Percentiles rank a stretch among this genome's conserved stretches.
phyloP scores from a whole-genome alignment of 2,113 vertebrate genomes.

The Aspidoscelis tigris region DNA sequence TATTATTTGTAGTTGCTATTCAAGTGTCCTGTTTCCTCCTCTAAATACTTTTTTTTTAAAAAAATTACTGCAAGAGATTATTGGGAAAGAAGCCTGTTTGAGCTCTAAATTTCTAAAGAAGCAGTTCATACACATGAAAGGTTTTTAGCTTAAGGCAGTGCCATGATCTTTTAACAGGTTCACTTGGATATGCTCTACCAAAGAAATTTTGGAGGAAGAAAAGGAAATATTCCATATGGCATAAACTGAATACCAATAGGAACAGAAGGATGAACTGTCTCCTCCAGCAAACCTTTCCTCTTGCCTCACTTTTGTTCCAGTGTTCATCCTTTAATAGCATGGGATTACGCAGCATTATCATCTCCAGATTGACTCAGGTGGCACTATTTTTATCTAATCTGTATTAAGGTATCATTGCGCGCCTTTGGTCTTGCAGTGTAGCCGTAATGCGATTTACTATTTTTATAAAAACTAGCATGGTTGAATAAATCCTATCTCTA shows the following conservation, averaged over 20 bases:
- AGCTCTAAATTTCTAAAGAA: not conserved
- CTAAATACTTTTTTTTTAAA: not conserved
- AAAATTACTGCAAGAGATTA: not conserved
- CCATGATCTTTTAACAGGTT: not conserved
- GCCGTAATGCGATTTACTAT: slow-evolving; percentile 78
- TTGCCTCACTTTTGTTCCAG: slow-evolving; percentile 61
- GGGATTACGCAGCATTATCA: slow-evolving; percentile 67
- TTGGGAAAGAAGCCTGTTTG: not conserved
- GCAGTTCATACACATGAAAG: not conserved
- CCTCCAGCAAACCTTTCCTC: slow-evolving; percentile 47
- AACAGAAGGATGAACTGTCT: slow-evolving; percentile 26
- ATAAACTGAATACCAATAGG: not conserved
- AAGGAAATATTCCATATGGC: not conserved
- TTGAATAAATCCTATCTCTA: slow-evolving; percentile 64
- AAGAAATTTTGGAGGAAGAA: not conserved
- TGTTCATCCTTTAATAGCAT: slow-evolving; percentile 54
- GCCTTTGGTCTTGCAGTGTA: slow-evolving; percentile 64
- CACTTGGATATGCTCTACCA: not conserved
- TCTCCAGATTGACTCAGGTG: slow-evolving; percentile 64
- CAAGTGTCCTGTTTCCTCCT: not conserved
- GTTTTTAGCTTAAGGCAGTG: not conserved
- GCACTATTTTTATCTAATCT: slow-evolving; percentile 72
- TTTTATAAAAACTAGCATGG: slow-evolving; percentile 71
- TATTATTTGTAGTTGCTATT: too few species aligned
- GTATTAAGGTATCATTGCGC: slow-evolving; percentile 76